These are phyloP conservation scores for Hermetia illucens DNA, from an alignment of 1,140 invertebrate species.

Conservation along the genomic window DNA sequence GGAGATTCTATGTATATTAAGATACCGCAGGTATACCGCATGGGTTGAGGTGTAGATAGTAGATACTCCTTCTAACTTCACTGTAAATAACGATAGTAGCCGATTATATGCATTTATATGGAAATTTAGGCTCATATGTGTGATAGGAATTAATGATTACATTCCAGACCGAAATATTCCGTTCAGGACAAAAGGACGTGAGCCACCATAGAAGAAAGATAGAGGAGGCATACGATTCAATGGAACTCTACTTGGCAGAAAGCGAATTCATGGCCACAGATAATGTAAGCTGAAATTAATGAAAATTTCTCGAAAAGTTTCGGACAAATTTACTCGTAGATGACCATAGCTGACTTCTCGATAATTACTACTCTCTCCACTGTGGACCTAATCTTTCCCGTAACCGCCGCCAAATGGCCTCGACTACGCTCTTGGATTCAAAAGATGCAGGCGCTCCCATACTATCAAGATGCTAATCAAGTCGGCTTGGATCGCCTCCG, in stretches of 20 bases:
- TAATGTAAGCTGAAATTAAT: slow-evolving; percentile 10
- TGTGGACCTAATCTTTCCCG: slow-evolving; percentile 27
- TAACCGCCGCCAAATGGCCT: slow-evolving; percentile 15
- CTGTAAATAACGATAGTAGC: neutral
- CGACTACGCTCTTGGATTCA: slow-evolving; percentile 17
- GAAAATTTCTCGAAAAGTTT: slow-evolving; percentile 9
- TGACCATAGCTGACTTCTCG: slow-evolving; percentile 26
- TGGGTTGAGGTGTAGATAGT: slow-evolving; percentile 1
- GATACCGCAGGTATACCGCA: too few species aligned
- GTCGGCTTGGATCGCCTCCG: too few species aligned
- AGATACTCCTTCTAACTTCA: neutral
- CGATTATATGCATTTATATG: neutral
- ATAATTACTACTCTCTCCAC: slow-evolving; percentile 28
- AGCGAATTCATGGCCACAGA: slow-evolving; percentile 17
- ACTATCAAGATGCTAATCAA: too few species aligned
- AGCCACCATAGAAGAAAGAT: slow-evolving; percentile 20
- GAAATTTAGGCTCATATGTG: too few species aligned
- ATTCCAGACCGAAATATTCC: slow-evolving; percentile 22
- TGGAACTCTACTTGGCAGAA: slow-evolving; percentile 16
- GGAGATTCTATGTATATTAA: too few species aligned
- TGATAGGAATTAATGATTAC: neutral
- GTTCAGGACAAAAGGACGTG: slow-evolving; percentile 19
- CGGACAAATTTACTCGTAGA: slow-evolving; percentile 11
- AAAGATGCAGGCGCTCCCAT: too few species aligned
- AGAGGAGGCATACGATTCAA: slow-evolving; percentile 16